Evolutionary conservation across 1,140 invertebrate genomes (phyloP).

Genomic region (Bactericera cockerelli): DNA sequence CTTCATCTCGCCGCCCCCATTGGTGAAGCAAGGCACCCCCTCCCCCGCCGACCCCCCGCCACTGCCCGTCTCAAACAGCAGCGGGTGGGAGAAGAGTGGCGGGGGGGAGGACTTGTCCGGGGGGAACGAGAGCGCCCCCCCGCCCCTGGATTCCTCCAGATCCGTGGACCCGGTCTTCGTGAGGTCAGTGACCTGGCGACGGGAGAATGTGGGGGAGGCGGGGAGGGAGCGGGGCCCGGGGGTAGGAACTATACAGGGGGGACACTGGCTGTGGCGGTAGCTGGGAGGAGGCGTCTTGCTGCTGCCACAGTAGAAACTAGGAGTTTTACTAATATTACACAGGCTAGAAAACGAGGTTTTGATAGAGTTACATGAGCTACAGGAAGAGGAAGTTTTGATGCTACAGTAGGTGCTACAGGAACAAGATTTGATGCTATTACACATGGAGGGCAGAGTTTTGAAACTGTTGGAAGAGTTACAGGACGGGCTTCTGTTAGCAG

Average conservation of each 20-base stretch:
- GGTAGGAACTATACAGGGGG: constrained; percentile 1
- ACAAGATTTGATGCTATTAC: too few relatives aligned
- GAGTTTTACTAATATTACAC: too few relatives aligned
- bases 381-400: too few relatives aligned
- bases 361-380: too few relatives aligned
- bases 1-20: constrained; percentile 27
- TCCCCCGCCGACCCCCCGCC: not conserved
- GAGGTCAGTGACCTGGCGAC: constrained; percentile 15
- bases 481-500: too few relatives aligned
- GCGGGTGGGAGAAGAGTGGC: not conserved
- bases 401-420: too few relatives aligned
- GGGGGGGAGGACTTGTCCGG: not conserved
- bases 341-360: too few relatives aligned
- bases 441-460: too few relatives aligned
- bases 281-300: not conserved
- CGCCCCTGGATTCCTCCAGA: not conserved
- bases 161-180: not conserved
- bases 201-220: constrained; percentile 21
- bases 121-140: too few relatives aligned
- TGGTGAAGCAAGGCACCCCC: constrained; percentile 9
- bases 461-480: too few relatives aligned
- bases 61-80: not conserved
- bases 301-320: too few relatives aligned
- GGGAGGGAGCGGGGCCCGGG: constrained; percentile 20
- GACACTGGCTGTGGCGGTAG: not conserved